Evolutionary conservation across 2,113 vertebrate species (phyloP).

Genomic region (Zosterops lateralis): DNA sequence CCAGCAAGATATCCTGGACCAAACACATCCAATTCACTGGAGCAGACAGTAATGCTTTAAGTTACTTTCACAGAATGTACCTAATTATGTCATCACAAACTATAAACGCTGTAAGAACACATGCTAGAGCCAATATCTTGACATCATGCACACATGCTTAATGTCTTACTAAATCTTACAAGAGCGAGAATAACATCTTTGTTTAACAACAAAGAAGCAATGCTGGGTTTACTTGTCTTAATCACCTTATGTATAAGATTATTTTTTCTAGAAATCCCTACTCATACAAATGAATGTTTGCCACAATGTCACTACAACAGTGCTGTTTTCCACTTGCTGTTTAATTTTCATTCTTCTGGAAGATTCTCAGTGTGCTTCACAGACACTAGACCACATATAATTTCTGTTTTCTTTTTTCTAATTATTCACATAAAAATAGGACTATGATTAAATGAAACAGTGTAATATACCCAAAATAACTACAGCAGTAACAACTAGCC

Average conservation of each 20-base stretch:
- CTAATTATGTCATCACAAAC: conserved; percentile 69
- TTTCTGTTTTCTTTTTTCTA: not conserved
- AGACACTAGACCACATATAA: not conserved
- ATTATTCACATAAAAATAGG: not conserved
- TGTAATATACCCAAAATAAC: not conserved
- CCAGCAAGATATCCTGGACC: conserved; percentile 30
- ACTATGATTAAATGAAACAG: not conserved
- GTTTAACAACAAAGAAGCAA: conserved; percentile 66
- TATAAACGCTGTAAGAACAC: conserved; percentile 56
- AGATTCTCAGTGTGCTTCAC: not conserved
- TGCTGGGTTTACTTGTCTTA: conserved; percentile 59
- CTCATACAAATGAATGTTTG: conserved; percentile 34
- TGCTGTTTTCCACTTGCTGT: conserved; percentile 18
- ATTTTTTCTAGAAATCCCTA: conserved; percentile 51
- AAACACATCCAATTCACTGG: not conserved
- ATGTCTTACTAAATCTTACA: conserved; percentile 58
- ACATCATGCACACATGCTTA: conserved; percentile 69
- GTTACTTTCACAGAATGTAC: conserved; percentile 61
- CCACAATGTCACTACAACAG: conserved; percentile 33
- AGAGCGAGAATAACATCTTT: conserved; percentile 70
- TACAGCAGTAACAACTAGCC: not conserved
- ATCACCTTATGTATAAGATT: conserved; percentile 57
- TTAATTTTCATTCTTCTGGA: conserved; percentile 45
- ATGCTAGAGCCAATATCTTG: conserved; percentile 65
- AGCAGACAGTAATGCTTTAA: conserved; percentile 60